These are phyloP conservation scores for Spilogale gracilis DNA, from an alignment of 2,113 vertebrate genomes.

Conservation along the genomic window DNA sequence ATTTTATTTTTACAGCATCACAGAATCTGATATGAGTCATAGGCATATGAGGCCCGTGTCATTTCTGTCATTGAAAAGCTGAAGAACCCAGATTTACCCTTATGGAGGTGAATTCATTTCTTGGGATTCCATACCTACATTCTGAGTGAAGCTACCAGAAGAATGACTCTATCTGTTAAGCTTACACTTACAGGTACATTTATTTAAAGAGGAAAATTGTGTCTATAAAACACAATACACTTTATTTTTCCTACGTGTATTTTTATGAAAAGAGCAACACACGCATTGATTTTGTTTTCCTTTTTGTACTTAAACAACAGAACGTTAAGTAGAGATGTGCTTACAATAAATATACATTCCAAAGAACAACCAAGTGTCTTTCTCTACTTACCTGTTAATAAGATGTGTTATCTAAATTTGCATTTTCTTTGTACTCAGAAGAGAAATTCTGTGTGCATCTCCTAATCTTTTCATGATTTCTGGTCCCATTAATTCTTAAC, in stretches of 20 bases:
- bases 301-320: neutral
- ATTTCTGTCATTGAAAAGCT: conserved; percentile 64
- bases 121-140: neutral
- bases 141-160: neutral
- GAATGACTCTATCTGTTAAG: neutral
- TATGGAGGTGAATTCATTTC: neutral
- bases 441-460: no score
- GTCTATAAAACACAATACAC: neutral
- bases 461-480: neutral
- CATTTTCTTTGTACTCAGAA: neutral
- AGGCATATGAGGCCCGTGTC: conserved; percentile 62
- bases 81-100: neutral
- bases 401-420: neutral
- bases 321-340: neutral
- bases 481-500: neutral
- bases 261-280: neutral
- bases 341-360: neutral
- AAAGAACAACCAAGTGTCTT: neutral
- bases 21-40: conserved; percentile 73
- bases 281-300: neutral
- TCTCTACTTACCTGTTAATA: neutral
- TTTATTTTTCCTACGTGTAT: neutral
- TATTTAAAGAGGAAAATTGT: neutral
- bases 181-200: neutral
- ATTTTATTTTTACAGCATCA: conserved; percentile 75